Base-by-base conservation (phyloP, 2,888 invertebrate species). In the Sphecodes monilicornis region DNA sequence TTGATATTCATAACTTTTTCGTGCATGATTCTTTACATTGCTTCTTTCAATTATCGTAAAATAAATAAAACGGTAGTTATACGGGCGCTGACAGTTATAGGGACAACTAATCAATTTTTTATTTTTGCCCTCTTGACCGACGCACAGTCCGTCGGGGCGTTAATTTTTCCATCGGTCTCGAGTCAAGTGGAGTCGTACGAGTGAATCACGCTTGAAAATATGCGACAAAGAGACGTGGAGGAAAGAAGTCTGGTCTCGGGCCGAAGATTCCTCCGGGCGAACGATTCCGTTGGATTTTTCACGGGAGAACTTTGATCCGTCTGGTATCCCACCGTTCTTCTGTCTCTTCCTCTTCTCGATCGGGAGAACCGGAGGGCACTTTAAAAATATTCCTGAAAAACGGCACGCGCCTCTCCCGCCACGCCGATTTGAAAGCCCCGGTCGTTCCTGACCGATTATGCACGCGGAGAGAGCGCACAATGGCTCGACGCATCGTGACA, bases 271-370 rank as follows among this genome's bases (percentile, higher is more conserved):
- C 68, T 46, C 29, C 32, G 11, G 69, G 60, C 66, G 54, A 36
- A 57, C 68, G 73, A 74, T 81, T 79, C 64, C 66, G 41, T 64
- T 70, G 50, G 68, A 88, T 86, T 88, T 88, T 82, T 85, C 77
- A 57, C 78, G 57, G n/a, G 73, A 84, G 73, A 85, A 78, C 89
- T 86, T 78, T 85, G 82, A 88, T 82, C 86, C 82, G 78, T 82
- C 85, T 82, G 88, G 77, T 60, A 82, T 85, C 66, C 54, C 86
- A 72, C 46, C 54, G 41, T 50, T 26, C 26, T 5, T 50, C 29
- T 32, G 77, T 32, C 50, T 29, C 26, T 39, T 32, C 64, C 5
- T 16, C 41, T 36, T 22, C 10, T n/a, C 41, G 18, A 41, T 66
- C 66, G 66, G 64, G 26, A n/a, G n/a, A 46, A n/a, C 50, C 22